phyloP scores from a whole-genome alignment of 2,113 vertebrate genomes.

The Hucho hucho region DNA sequence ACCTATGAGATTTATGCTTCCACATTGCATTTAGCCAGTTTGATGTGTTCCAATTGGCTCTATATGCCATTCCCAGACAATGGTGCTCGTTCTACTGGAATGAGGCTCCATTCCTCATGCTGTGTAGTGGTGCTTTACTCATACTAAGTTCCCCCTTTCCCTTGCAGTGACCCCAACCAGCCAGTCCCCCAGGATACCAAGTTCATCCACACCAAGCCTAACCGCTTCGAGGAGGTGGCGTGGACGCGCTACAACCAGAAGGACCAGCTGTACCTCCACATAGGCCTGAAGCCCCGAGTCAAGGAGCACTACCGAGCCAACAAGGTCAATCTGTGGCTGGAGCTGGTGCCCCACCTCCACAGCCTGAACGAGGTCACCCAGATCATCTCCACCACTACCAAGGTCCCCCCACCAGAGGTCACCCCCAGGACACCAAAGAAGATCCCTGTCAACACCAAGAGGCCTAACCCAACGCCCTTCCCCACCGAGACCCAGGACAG shows the following conservation, averaged over 20 bases:
- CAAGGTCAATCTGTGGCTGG: conserved; percentile 95
- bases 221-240: conserved; percentile 98
- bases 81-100: conserved; percentile 44
- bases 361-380: conserved; percentile 97
- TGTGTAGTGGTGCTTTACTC: conserved; percentile 25
- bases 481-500: conserved; percentile 92
- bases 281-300: conserved; percentile 95
- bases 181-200: conserved; percentile 98
- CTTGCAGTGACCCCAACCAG: conserved; percentile 91
- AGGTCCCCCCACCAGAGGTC: conserved; percentile 92
- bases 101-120: conserved; percentile 43
- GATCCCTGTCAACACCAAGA: conserved; percentile 79
- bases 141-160: conserved; percentile 36
- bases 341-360: conserved; percentile 97
- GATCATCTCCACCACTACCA: conserved; percentile 96
- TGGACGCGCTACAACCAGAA: conserved; percentile 99
- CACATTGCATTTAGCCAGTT: conserved; percentile 63
- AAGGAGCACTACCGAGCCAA: conserved; percentile 98
- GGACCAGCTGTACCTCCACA: conserved; percentile 97
- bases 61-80: conserved; percentile 51
- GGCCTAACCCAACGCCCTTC: conserved; percentile 88
- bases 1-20: conserved; percentile 65
- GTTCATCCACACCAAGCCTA: conserved; percentile 98
- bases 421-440: conserved; percentile 92
- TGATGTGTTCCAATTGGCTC: conserved; percentile 54